A percentile compares a stretch with the other conserved stretches of the same genome.
Evolutionary conservation across 2,113 vertebrate genomes (phyloP).

Genomic region (Labrus mixtus): DNA sequence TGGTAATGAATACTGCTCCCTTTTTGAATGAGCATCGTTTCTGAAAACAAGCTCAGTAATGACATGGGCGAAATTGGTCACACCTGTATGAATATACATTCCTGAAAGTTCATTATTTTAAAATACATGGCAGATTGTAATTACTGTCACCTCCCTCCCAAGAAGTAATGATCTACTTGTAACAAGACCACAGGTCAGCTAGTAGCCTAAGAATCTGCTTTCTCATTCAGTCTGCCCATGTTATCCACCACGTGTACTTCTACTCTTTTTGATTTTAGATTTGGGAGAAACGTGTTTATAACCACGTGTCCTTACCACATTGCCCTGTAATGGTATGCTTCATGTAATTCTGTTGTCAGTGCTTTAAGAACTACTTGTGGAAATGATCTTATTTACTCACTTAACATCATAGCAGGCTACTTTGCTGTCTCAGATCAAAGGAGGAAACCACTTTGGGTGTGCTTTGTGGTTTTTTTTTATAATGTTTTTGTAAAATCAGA

Average conservation of each 20-base stretch:
- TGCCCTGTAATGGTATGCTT: conserved; percentile 13
- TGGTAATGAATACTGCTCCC: neutral
- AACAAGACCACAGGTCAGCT: neutral
- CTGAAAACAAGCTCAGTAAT: neutral
- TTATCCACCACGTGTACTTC: neutral
- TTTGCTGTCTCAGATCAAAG: conserved; percentile 39
- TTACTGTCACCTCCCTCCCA: neutral
- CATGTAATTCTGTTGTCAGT: conserved; percentile 26
- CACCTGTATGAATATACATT: neutral
- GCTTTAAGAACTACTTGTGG: conserved; percentile 36
- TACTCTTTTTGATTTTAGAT: conserved; percentile 8
- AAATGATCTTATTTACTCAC: conserved; percentile 45
- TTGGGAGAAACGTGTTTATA: conserved; percentile 7
- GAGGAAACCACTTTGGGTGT: conserved; percentile 20
- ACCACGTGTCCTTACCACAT: neutral
- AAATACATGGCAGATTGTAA: neutral
- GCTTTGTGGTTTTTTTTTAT: conserved; percentile 38
- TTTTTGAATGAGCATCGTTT: neutral
- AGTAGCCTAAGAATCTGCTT: neutral
- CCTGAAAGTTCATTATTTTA: neutral
- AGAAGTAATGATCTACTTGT: neutral
- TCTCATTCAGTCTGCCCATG: too few relatives aligned
- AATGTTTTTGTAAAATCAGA: conserved; percentile 13
- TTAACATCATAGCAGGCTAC: neutral
- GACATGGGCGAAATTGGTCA: neutral